These are phyloP conservation scores for Yponomeuta evonymella DNA, from an alignment of 2,888 invertebrate genomes.

Conservation along the genomic window DNA sequence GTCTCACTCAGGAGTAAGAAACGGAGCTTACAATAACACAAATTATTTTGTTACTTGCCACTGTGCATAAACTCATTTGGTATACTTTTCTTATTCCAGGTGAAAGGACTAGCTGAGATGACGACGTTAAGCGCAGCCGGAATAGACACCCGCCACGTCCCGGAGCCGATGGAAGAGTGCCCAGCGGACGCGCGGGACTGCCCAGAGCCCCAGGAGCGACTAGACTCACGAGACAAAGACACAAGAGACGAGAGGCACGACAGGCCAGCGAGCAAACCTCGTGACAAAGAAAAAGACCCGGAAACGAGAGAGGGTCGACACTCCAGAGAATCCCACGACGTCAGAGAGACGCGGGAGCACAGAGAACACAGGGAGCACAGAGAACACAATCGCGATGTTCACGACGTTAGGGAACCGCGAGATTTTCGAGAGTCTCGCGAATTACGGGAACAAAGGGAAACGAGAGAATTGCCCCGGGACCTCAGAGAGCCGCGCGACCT, in stretches of 20 bases:
- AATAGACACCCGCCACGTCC: slow-evolving; percentile 66
- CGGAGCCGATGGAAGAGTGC: slow-evolving; percentile 71
- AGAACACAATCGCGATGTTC: slow-evolving; percentile 24
- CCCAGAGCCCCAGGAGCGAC: slow-evolving; percentile 50
- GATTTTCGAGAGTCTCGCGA: slow-evolving; percentile 40
- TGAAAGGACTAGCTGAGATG: slow-evolving; percentile 95
- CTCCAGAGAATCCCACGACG: slow-evolving; percentile 42
- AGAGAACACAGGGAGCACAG: slow-evolving; percentile 4
- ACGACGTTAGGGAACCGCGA: slow-evolving; percentile 48
- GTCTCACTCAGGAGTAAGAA: no score
- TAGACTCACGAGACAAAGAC: slow-evolving; percentile 57
- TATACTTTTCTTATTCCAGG: slow-evolving; percentile 46
- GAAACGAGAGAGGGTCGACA: slow-evolving; percentile 44
- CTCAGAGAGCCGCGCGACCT: slow-evolving; percentile 37
- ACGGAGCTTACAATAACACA: not conserved
- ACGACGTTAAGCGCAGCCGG: slow-evolving; percentile 85
- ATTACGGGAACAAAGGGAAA: slow-evolving; percentile 46
- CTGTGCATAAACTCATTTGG: no score
- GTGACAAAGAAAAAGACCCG: slow-evolving; percentile 45
- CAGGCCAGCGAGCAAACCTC: slow-evolving; percentile 49
- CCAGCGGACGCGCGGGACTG: slow-evolving; percentile 53
- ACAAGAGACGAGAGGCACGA: slow-evolving; percentile 33
- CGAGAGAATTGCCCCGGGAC: slow-evolving; percentile 44
- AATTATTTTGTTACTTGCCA: not conserved
- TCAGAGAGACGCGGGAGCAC: slow-evolving; percentile 39